A percentile compares a stretch with the other conserved stretches of the same genome.
Evolutionary conservation across 2,113 vertebrate species (phyloP).

Genomic region (Protobothrops mucrosquamatus): DNA sequence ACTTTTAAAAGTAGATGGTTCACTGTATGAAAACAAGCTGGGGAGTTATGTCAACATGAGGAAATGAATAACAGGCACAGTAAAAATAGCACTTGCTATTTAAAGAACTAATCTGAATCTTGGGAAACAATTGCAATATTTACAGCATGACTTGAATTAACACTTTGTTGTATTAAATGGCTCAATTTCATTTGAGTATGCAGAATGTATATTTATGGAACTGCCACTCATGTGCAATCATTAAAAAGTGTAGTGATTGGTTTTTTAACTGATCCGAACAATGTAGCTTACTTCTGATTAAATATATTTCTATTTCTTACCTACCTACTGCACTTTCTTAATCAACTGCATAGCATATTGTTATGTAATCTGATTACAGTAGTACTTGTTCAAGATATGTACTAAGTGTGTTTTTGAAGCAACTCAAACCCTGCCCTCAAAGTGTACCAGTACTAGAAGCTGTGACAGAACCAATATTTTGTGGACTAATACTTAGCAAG

Average conservation of each 20-base stretch:
- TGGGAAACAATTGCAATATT: background rate
- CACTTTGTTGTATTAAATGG: slow-evolving; percentile 9
- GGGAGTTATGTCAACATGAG: background rate
- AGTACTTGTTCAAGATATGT: background rate
- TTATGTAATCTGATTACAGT: background rate
- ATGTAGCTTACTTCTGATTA: background rate
- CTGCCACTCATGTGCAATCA: background rate
- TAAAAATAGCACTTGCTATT: background rate
- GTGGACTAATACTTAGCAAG: background rate
- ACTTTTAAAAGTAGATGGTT: background rate
- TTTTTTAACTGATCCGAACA: background rate
- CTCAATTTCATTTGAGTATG: background rate
- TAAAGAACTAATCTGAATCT: background rate
- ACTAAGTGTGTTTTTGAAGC: background rate
- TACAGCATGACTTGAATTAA: background rate
- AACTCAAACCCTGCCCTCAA: background rate
- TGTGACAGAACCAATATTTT: background rate
- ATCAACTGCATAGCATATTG: background rate
- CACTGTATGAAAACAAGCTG: background rate
- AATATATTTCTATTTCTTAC: background rate
- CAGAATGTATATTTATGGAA: background rate
- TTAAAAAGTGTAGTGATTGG: background rate
- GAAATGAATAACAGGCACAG: background rate
- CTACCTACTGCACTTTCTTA: background rate
- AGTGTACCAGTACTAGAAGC: background rate